Base-by-base conservation (phyloP, 2,797 vertebrate genomes). In the Tachyglossus aculeatus region DNA sequence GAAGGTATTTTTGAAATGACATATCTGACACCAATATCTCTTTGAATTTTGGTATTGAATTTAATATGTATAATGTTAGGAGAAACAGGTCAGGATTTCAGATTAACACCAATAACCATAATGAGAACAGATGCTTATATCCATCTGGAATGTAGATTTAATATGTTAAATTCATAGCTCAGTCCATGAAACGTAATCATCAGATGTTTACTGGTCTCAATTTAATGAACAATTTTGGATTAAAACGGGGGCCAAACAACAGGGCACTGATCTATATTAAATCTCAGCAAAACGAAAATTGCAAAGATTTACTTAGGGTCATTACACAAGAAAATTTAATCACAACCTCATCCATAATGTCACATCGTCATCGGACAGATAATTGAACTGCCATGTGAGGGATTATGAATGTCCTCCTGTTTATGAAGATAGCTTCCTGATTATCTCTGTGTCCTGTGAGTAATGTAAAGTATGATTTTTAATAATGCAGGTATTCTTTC, bases 251-350 rank as follows among this genome's bases (percentile, higher is more conserved):
- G 77, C 79, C 85, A 79, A 82, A 77, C 79, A 78, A 86, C 76
- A 85, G 89, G 84, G 83, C 81, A 84, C 83, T 63, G 90, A 96
- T 96, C 95, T 95, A 94, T 94, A 96, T 96, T 97, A 96, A 98
- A 96, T 96, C 96, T 96, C 93, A 86, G 89, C 94, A 94, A 97
- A 98, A 97, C 97, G 95, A 97, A 97, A 97, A 98, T 96, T 94
- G 95, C 94, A 92, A 95, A 96, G 96, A 95, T 95, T 96, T 95
- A 96, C 93, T 92, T 92, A 90, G 94, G 94, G 95, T 96, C 90
- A 94, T 94, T 93, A 92, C 91, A 91, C 84, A 89, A 87, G 93
- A 94, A 94, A 96, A 95, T 95, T 95, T 95, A 96, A 96, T 97
- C 95, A 96, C 90, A 92, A 94, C 92, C 84, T 88, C 85, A 84